Conservation (phyloP, 2,113 vertebrate genomes). For the Terrapene triunguis region DNA sequence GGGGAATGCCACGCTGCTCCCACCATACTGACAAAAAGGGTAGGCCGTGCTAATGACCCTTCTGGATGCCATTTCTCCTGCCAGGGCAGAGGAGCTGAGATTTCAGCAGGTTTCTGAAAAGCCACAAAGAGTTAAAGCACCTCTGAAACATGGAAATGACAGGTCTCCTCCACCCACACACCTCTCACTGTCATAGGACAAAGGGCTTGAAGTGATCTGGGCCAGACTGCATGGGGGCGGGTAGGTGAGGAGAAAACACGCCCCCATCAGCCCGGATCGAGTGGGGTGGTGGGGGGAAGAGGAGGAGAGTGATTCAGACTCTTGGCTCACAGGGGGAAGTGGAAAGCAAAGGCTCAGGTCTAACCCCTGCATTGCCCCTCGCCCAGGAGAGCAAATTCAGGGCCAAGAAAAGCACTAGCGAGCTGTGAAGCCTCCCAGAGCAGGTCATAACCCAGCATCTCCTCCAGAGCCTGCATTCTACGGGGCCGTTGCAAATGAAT, state of each 20-base stretch:
- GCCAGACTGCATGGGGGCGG: too few species aligned
- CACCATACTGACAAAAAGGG: not conserved
- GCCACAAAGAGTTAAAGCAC: not conserved
- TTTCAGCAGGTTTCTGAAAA: not conserved
- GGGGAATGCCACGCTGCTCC: too few species aligned
- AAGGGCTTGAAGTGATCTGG: not conserved
- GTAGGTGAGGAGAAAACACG: not conserved
- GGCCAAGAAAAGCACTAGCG: not conserved
- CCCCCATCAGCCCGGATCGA: not conserved
- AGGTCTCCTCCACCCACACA: not conserved
- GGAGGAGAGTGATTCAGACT: not conserved
- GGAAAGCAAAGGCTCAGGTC: not conserved
- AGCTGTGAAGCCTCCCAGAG: not conserved
- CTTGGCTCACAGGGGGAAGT: not conserved
- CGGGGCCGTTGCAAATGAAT: accelerated
- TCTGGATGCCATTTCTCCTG: not conserved
- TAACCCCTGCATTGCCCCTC: too few species aligned
- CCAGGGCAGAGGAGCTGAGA: not conserved
- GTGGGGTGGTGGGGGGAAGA: accelerated
- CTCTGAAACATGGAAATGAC: not conserved
- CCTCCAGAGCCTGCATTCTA: too few species aligned
- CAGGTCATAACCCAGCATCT: too few species aligned
- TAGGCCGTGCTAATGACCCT: too few species aligned
- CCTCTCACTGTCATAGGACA: not conserved
- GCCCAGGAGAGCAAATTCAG: not conserved